These are phyloP conservation scores for Drosophila nikananu DNA, from an alignment of 1,140 invertebrate genomes.

Conservation along the genomic window DNA sequence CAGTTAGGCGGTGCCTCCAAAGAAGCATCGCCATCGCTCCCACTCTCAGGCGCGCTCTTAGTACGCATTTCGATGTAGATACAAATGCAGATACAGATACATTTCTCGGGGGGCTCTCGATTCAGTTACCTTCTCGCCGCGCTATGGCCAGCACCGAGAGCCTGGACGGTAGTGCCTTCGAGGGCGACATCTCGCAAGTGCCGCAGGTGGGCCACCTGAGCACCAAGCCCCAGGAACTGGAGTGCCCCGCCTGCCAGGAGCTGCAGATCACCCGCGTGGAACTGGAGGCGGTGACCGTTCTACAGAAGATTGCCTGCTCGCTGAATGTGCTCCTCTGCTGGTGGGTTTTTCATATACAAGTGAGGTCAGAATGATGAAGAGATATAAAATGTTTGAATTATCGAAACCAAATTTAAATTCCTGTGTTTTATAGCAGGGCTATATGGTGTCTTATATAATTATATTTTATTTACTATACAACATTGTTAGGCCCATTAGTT, in stretches of 20 bases:
- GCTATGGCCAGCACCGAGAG: constrained; percentile 76
- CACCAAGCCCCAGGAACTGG: constrained; percentile 61
- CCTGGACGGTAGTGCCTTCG: constrained; percentile 64
- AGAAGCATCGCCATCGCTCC: constrained; percentile 17
- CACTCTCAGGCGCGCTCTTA: constrained; percentile 22
- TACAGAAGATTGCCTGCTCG: constrained; percentile 60
- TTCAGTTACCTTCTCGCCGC: constrained; percentile 55
- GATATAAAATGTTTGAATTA: background rate
- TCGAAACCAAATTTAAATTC: background rate
- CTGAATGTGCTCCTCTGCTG: constrained; percentile 74
- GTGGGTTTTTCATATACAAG: constrained; percentile 36
- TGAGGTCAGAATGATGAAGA: too few species aligned
- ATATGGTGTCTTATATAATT: background rate
- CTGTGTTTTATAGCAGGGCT: background rate
- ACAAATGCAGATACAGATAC: constrained; percentile 31
- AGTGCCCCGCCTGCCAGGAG: constrained; percentile 75
- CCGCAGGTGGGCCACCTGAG: constrained; percentile 74
- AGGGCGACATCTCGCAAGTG: constrained; percentile 57
- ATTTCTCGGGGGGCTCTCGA: constrained; percentile 15
- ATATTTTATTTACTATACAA: background rate
- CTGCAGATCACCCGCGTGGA: constrained; percentile 54
- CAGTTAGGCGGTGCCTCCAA: constrained; percentile 42
- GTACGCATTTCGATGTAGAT: constrained; percentile 23
- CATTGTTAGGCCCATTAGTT: background rate
- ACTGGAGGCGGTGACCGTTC: constrained; percentile 64